phyloP scores from a whole-genome alignment of 2,888 invertebrate species.

The Philhelius pedissequus region DNA sequence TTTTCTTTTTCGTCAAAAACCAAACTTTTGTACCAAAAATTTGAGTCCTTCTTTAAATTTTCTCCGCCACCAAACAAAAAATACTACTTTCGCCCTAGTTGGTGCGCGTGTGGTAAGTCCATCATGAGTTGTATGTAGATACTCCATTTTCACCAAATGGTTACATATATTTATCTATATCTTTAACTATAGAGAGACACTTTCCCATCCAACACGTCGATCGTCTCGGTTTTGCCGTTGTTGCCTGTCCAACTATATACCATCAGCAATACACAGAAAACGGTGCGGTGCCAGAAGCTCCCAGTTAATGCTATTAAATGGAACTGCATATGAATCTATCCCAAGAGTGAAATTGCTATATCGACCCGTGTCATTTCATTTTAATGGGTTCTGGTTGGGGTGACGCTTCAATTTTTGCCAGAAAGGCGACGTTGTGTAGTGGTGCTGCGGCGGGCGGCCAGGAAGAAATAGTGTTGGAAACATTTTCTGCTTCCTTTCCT shows the following conservation, averaged over 20 bases:
- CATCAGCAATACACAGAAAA: not conserved
- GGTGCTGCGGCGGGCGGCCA: not conserved
- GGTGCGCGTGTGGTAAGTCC: not conserved
- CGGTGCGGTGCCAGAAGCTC: not conserved
- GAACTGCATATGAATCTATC: constrained; percentile 65
- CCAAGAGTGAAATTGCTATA: constrained; percentile 65
- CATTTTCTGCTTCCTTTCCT: constrained; percentile 52
- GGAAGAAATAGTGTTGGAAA: constrained; percentile 12
- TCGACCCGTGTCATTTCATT: constrained; percentile 56
- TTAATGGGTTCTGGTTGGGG: constrained; percentile 25
- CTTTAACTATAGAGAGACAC: not conserved
- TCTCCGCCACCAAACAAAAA: not conserved
- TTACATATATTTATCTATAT: not conserved
- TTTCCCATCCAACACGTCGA: not conserved
- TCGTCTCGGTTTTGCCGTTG: not conserved
- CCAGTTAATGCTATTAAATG: constrained; percentile 58
- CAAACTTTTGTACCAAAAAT: no score
- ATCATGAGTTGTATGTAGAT: not conserved
- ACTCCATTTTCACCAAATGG: not conserved
- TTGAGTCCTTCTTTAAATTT: no score
- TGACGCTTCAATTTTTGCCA: constrained; percentile 9
- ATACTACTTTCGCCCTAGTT: not conserved
- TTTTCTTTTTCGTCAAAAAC: no score
- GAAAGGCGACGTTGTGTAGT: not conserved
- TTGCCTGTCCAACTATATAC: not conserved